Percentiles rank a stretch among this genome's conserved stretches.
These are phyloP conservation scores for Hirtodrosophila cameraria DNA, from an alignment of 2,888 invertebrate genomes.

Conservation along the genomic window DNA sequence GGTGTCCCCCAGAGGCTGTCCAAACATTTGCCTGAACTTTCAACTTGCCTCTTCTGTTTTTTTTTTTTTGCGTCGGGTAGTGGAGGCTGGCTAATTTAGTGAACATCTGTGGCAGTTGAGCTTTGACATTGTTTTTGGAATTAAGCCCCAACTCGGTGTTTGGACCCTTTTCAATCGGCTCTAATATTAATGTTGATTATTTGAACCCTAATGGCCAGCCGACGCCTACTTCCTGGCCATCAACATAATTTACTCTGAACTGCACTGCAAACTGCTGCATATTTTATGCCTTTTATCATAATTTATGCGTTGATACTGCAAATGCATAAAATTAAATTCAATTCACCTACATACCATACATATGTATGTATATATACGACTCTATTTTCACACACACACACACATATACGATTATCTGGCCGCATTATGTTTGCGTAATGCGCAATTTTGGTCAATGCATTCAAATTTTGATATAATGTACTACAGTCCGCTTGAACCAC, in stretches of 20 bases:
- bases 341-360: conserved; percentile 38
- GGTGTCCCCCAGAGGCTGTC: conserved; percentile 48
- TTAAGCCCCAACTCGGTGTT: conserved; percentile 26
- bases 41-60: conserved; percentile 16
- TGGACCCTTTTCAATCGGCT: conserved; percentile 1
- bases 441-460: conserved; percentile 55
- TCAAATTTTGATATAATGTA: conserved; percentile 65
- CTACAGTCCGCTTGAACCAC: conserved; percentile 21
- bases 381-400: neutral
- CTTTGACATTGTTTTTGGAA: conserved; percentile 61
- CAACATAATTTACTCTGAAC: conserved; percentile 60
- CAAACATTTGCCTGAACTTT: conserved; percentile 59
- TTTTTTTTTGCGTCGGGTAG: conserved; percentile 30
- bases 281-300: conserved; percentile 70
- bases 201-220: conserved; percentile 1
- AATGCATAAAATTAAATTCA: conserved; percentile 72
- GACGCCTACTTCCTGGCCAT: conserved; percentile 25
- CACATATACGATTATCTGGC: conserved; percentile 21
- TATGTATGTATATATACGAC: neutral
- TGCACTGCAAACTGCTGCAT: conserved; percentile 29
- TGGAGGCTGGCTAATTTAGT: conserved; percentile 45
- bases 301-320: conserved; percentile 68
- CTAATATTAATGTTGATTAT: conserved; percentile 40
- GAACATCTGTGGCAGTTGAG: conserved; percentile 60
- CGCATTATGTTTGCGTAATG: conserved; percentile 59